These are phyloP conservation scores for Bergia puertoricense DNA, from an alignment of 92 coral and sea anemone species.

Conservation along the genomic window DNA sequence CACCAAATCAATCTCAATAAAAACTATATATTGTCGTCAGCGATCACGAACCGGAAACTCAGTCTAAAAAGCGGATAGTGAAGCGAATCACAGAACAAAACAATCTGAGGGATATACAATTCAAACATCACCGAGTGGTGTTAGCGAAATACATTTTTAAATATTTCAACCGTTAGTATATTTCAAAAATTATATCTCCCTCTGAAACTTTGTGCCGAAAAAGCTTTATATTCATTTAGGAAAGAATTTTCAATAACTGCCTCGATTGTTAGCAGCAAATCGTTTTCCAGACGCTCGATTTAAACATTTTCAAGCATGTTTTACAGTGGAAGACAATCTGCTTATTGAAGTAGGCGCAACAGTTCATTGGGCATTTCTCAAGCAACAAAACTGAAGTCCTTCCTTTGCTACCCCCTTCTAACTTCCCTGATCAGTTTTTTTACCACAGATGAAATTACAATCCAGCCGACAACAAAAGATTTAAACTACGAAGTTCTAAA, in stretches of 20 bases:
- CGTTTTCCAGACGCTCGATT: not conserved
- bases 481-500: constrained; percentile 32
- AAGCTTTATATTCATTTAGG: not conserved
- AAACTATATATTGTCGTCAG: not conserved
- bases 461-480: constrained; percentile 42
- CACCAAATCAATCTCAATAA: not conserved
- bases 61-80: not conserved
- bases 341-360: not conserved
- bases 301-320: not conserved
- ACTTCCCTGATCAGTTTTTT: constrained; percentile 20
- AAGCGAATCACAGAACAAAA: constrained; percentile 21
- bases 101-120: constrained; percentile 5
- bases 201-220: constrained; percentile 7
- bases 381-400: not conserved
- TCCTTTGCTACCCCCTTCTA: not conserved
- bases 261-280: not conserved
- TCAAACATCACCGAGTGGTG: constrained; percentile 2
- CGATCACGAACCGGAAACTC: constrained; percentile 31
- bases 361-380: constrained; percentile 30
- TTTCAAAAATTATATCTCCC: not conserved
- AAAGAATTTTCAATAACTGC: no score
- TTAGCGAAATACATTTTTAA: not conserved
- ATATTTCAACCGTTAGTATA: not conserved
- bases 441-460: constrained; percentile 36
- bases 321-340: not conserved